Conservation (phyloP, 2,113 vertebrate genomes). For the Vireo altiloquus region DNA sequence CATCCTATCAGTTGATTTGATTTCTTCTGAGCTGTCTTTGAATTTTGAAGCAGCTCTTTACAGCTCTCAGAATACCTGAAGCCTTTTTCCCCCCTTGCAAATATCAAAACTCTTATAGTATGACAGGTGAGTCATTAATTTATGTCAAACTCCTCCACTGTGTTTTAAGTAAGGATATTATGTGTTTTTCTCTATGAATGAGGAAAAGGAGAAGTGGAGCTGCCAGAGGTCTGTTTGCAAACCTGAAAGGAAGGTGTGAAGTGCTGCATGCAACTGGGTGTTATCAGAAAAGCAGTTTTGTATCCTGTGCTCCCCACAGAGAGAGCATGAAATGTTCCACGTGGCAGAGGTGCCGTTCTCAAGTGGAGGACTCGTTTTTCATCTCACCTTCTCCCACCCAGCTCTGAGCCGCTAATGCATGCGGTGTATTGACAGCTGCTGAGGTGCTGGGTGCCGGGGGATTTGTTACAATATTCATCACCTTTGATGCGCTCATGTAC, state of each 20-base stretch:
- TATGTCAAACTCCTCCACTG: background rate
- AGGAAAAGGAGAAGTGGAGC: background rate
- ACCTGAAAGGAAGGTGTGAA: background rate
- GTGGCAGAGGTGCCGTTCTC: background rate
- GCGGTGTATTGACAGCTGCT: background rate
- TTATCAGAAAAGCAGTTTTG: background rate
- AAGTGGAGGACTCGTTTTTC: background rate
- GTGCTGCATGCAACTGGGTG: background rate
- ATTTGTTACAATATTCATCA: background rate
- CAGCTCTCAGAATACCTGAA: background rate
- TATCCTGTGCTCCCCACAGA: background rate
- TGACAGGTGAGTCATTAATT: conserved; percentile 8
- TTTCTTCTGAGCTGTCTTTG: background rate
- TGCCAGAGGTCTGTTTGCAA: conserved; percentile 2
- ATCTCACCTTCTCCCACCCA: background rate
- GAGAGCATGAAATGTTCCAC: background rate
- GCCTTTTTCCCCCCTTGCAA: background rate
- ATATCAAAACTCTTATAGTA: background rate
- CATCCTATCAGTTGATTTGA: background rate
- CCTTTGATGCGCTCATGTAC: background rate
- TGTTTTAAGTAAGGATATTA: background rate
- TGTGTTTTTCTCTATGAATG: background rate
- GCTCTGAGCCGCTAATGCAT: background rate
- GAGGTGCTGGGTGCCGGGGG: background rate
- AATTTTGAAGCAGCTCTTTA: background rate